These are phyloP conservation scores for Triplophysa tibetana DNA, from an alignment of 2,113 vertebrate species.

Conservation along the genomic window DNA sequence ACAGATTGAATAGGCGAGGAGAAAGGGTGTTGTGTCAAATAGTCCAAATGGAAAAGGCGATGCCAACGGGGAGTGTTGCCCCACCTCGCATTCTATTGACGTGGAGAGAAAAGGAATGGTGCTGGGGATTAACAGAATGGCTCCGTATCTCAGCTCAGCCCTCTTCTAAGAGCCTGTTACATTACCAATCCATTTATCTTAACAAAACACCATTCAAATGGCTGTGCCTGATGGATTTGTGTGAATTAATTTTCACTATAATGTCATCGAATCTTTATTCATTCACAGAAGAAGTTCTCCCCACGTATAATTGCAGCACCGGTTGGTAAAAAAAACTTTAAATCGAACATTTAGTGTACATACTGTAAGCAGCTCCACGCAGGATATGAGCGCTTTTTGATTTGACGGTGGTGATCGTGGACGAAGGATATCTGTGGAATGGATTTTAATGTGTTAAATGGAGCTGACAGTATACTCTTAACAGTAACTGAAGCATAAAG, in stretches of 20 bases:
- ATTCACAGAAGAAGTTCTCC: not conserved
- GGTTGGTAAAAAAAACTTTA: not conserved
- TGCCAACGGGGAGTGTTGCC: slow-evolving; percentile 40
- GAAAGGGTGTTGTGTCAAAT: slow-evolving; percentile 50
- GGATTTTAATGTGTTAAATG: not conserved
- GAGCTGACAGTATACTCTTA: too few relatives aligned
- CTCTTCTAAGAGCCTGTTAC: slow-evolving; percentile 14
- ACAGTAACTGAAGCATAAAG: too few relatives aligned
- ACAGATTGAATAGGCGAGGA: slow-evolving; percentile 35
- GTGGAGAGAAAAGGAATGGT: slow-evolving; percentile 35
- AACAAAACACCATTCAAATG: slow-evolving; percentile 41
- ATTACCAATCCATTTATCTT: slow-evolving; percentile 44
- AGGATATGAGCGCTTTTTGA: not conserved
- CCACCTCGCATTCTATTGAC: slow-evolving; percentile 41
- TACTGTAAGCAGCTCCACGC: not conserved
- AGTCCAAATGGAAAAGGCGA: slow-evolving; percentile 40
- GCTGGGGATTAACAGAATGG: slow-evolving; percentile 25
- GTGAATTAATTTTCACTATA: slow-evolving; percentile 29
- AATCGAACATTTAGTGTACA: not conserved
- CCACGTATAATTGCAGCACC: not conserved
- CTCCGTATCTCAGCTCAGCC: slow-evolving; percentile 25
- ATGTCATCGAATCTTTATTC: slow-evolving; percentile 17
- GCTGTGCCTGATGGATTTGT: slow-evolving; percentile 50
- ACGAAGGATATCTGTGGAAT: not conserved
- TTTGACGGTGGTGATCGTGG: not conserved